A percentile compares a stretch with the other conserved stretches of the same genome.
These are phyloP conservation scores for Onychostruthus taczanowskii DNA, from an alignment of 2,113 vertebrate species.

Conservation along the genomic window DNA sequence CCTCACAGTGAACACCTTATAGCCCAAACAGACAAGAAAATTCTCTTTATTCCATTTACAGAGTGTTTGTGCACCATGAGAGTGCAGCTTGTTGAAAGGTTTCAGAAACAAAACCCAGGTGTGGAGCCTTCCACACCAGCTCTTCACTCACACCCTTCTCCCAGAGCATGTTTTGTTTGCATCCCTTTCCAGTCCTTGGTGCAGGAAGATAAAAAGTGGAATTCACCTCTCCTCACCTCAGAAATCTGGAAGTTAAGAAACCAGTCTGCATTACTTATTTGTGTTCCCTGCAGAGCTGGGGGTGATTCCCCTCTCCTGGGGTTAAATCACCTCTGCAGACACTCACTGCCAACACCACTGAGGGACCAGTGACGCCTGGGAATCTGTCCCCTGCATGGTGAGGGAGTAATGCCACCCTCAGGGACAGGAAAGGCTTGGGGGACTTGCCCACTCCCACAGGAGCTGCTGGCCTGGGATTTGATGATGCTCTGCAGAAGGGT, in stretches of 20 bases:
- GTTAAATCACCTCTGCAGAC: background rate
- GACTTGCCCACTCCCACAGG: background rate
- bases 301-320: background rate
- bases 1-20: background rate
- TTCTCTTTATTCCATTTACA: background rate
- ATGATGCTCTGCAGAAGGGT: too few relatives aligned
- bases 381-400: rapidly evolving
- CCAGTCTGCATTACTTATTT: background rate
- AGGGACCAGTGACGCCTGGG: background rate
- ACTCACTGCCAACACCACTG: rapidly evolving
- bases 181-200: background rate
- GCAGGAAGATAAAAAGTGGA: background rate
- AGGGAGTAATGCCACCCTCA: rapidly evolving
- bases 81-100: background rate
- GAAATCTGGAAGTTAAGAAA: background rate
- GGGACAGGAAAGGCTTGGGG: background rate
- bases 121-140: background rate
- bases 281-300: background rate
- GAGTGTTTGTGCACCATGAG: background rate
- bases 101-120: background rate
- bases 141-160: background rate
- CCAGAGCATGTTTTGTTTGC: background rate
- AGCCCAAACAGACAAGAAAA: background rate
- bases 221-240: background rate
- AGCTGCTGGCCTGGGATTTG: background rate